phyloP scores from a whole-genome alignment of 2,888 invertebrate species.

The Cheilosia pagana region DNA sequence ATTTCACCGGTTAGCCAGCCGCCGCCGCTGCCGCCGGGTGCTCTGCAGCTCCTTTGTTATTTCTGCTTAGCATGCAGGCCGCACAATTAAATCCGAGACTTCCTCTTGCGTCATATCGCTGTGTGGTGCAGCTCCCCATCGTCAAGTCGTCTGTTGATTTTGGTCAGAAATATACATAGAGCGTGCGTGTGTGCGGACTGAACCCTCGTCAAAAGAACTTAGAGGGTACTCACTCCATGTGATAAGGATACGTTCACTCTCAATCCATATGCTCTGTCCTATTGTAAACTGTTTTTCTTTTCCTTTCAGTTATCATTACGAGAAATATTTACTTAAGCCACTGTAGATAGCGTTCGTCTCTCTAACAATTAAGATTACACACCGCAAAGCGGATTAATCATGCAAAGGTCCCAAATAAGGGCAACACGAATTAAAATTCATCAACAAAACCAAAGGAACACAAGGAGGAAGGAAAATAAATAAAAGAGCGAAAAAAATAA shows the following conservation, averaged over 20 bases:
- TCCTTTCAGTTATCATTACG: constrained; percentile 52
- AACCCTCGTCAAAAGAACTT: constrained; percentile 53
- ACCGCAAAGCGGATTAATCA: constrained; percentile 70
- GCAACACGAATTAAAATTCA: constrained; percentile 70
- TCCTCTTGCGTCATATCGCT: constrained; percentile 53
- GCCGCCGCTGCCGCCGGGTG: not conserved
- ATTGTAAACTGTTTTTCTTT: constrained; percentile 38
- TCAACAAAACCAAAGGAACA: constrained; percentile 27
- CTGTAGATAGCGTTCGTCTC: constrained; percentile 65
- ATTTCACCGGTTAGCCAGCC: constrained; percentile 3
- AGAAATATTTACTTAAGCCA: constrained; percentile 71
- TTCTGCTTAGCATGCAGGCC: constrained; percentile 49
- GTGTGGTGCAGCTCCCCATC: not conserved
- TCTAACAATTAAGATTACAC: constrained; percentile 72
- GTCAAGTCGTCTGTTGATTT: constrained; percentile 31
- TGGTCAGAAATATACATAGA: constrained; percentile 31
- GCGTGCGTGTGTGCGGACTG: constrained; percentile 21
- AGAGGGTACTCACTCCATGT: constrained; percentile 24
- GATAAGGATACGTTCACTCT: constrained; percentile 58
- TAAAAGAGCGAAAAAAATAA: constrained; percentile 19
- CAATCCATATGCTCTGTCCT: constrained; percentile 32
- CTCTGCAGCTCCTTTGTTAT: constrained; percentile 15
- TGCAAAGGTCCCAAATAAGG: constrained; percentile 69
- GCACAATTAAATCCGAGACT: constrained; percentile 57
- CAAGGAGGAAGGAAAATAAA: constrained; percentile 62